Evolutionary conservation across 2,888 invertebrate genomes (phyloP).

Genomic region (Limnephilus lunatus): DNA sequence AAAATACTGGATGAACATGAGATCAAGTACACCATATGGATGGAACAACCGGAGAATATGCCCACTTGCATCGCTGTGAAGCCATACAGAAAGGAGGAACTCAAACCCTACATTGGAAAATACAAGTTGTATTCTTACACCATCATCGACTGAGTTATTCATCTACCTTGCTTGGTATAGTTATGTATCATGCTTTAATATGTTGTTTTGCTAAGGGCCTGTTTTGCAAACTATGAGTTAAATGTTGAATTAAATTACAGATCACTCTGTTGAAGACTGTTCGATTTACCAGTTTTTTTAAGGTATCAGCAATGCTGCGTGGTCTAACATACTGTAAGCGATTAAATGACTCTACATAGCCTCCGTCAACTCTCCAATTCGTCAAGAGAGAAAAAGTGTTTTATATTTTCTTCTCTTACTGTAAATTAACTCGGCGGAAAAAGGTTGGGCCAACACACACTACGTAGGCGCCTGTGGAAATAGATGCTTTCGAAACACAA

Average conservation of each 20-base stretch:
- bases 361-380: no score
- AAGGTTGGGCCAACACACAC: no score
- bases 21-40: constrained; percentile 94
- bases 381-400: no score
- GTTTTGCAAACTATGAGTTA: neutral
- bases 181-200: neutral
- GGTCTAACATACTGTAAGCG: no score
- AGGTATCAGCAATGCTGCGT: neutral
- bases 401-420: no score
- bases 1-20: constrained; percentile 83
- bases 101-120: constrained; percentile 91
- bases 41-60: constrained; percentile 97
- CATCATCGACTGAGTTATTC: constrained; percentile 54
- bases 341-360: no score
- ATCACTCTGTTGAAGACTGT: no score
- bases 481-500: no score
- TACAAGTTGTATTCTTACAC: constrained; percentile 83
- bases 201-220: neutral
- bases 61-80: constrained; percentile 96
- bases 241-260: neutral
- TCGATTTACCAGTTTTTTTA: no score
- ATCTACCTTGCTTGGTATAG: neutral
- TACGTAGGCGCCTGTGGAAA: no score
- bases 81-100: constrained; percentile 90
- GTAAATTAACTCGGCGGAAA: no score